These are phyloP conservation scores for Xiphophorus couchianus DNA, from an alignment of 2,113 vertebrate species.

Conservation along the genomic window DNA sequence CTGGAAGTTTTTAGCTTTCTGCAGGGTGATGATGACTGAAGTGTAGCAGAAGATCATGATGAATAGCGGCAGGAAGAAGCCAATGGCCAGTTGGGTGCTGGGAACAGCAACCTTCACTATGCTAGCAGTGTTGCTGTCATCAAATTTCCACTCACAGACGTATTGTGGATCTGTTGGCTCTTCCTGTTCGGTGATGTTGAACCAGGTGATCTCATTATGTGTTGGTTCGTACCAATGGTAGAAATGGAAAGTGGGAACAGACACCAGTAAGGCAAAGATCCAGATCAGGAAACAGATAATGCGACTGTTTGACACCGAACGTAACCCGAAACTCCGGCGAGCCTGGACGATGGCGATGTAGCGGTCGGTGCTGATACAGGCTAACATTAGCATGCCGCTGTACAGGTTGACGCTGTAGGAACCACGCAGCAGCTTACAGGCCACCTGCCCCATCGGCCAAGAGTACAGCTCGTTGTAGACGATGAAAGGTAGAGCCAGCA, in stretches of 20 bases:
- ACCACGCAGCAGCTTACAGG: slow-evolving; percentile 87
- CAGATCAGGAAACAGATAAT: slow-evolving; percentile 83
- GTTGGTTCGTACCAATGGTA: slow-evolving; percentile 53
- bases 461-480: slow-evolving; percentile 77
- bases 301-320: slow-evolving; percentile 77
- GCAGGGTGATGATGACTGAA: slow-evolving; percentile 81
- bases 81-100: slow-evolving; percentile 80
- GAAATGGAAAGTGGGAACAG: slow-evolving; percentile 82
- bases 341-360: slow-evolving; percentile 92
- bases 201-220: fast-evolving
- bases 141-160: slow-evolving; percentile 82
- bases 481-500: slow-evolving; percentile 87
- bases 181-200: not conserved
- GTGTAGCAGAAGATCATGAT: slow-evolving; percentile 89
- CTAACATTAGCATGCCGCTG: slow-evolving; percentile 90
- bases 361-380: slow-evolving; percentile 89
- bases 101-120: slow-evolving; percentile 78
- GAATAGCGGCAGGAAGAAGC: slow-evolving; percentile 87
- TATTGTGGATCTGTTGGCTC: fast-evolving
- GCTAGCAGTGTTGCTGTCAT: not conserved
- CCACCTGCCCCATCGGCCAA: slow-evolving; percentile 81
- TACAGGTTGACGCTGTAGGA: slow-evolving; percentile 90
- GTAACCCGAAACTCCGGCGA: slow-evolving; percentile 84
- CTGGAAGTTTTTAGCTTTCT: slow-evolving; percentile 85
- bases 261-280: slow-evolving; percentile 80